Conservation (phyloP, 2,888 invertebrate genomes). For the Epistrophe grossulariae region DNA sequence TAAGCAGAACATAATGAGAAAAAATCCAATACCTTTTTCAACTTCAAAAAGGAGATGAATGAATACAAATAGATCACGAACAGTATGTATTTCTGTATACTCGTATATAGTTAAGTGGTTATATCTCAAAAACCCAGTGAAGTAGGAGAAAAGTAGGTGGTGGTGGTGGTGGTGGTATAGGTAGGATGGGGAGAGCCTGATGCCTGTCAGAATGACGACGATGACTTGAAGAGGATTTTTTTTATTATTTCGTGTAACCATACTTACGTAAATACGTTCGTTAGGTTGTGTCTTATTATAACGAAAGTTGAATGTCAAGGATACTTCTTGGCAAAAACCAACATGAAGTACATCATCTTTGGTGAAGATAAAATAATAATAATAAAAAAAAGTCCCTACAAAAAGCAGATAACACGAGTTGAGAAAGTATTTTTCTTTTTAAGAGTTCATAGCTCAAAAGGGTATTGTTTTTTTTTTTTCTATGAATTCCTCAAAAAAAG, state of each 20-base stretch:
- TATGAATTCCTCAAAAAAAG: conserved; percentile 3
- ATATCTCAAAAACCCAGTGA: conserved; percentile 40
- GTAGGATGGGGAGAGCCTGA: no score
- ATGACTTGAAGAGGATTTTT: conserved; percentile 13
- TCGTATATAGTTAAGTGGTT: conserved; percentile 40
- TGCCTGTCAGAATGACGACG: conserved; percentile 42
- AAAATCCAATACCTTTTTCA: conserved; percentile 43
- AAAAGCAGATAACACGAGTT: conserved; percentile 16
- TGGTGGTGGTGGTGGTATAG: conserved; percentile 24
- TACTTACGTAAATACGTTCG: conserved; percentile 27
- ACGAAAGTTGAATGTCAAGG: conserved; percentile 61
- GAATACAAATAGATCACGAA: conserved; percentile 56
- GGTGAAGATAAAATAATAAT: conserved; percentile 5
- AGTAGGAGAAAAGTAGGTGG: conserved; percentile 28
- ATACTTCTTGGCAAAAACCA: conserved; percentile 43
- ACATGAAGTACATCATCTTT: conserved; percentile 43
- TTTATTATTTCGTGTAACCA: conserved; percentile 25
- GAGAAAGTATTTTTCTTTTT: conserved; percentile 14
- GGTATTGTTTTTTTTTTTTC: conserved; percentile 4
- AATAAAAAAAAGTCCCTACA: neutral
- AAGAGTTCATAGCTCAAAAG: conserved; percentile 22
- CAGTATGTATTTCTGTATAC: conserved; percentile 1
- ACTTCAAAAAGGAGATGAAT: conserved; percentile 50
- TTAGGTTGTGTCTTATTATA: conserved; percentile 38
- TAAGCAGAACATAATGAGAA: conserved; percentile 42